Evolutionary conservation across 2,888 invertebrate species (phyloP).

Genomic region (Acrocyrtus sp.): DNA sequence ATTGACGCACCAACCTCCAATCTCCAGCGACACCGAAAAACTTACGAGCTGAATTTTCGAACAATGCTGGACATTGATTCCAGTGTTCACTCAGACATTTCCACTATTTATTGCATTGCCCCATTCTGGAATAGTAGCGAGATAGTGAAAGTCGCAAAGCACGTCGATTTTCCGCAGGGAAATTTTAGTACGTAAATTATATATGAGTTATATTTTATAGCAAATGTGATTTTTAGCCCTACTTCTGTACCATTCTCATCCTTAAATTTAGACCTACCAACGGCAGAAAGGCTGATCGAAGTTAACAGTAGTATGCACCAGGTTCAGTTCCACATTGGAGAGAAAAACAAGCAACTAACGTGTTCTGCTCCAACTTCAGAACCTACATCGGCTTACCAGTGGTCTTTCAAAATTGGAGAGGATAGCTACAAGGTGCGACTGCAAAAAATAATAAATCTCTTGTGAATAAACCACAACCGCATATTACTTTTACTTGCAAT

Average conservation of each 20-base stretch:
- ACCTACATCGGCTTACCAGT: constrained; percentile 21
- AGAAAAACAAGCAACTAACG: constrained; percentile 8
- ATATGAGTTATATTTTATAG: too few species aligned
- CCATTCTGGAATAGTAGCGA: constrained; percentile 34
- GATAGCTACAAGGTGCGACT: too few species aligned
- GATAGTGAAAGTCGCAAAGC: background rate
- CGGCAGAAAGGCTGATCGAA: background rate
- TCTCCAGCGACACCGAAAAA: too few species aligned
- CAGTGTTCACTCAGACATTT: constrained; percentile 19
- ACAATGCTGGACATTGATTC: constrained; percentile 24
- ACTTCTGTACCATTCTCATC: too few species aligned
- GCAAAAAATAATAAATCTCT: too few species aligned
- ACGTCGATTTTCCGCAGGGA: constrained; percentile 22
- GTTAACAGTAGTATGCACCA: too few species aligned
- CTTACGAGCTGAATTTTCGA: constrained; percentile 36
- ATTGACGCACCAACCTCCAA: too few species aligned
- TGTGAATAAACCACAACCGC: too few species aligned
- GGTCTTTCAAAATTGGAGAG: constrained; percentile 16
- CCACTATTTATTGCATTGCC: constrained; percentile 28
- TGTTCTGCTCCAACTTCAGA: constrained; percentile 28
- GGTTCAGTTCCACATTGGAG: constrained; percentile 15
- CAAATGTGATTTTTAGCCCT: too few species aligned
- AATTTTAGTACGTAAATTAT: too few species aligned
- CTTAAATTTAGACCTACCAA: constrained; percentile 31
- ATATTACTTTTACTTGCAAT: too few species aligned